These are phyloP conservation scores for Peromyscus nudipes DNA, from an alignment of 2,797 vertebrate genomes.

Conservation along the genomic window DNA sequence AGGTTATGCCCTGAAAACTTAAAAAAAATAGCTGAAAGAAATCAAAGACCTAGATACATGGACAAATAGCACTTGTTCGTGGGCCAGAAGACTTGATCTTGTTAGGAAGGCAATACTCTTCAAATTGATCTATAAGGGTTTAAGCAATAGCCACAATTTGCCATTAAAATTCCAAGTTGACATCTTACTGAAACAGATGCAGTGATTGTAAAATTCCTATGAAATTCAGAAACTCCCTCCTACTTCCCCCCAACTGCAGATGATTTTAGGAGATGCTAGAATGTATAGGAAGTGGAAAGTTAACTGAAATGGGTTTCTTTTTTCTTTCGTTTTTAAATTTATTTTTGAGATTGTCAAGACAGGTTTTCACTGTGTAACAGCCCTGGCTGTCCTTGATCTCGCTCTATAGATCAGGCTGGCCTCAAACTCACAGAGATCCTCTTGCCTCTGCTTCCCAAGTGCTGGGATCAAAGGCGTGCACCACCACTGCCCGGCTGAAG, in stretches of 20 bases:
- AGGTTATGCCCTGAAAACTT: not conserved
- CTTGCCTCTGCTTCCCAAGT: not conserved
- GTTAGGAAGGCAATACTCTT: not conserved
- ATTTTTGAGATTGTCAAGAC: not conserved
- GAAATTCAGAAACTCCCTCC: not conserved
- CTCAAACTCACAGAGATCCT: not conserved
- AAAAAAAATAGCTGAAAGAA: slow-evolving; percentile 40
- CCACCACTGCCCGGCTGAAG: not conserved
- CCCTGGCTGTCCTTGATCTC: not conserved
- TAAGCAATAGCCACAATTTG: not conserved
- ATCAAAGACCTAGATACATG: not conserved
- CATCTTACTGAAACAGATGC: slow-evolving; percentile 7
- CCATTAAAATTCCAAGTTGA: slow-evolving; percentile 36
- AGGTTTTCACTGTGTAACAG: not conserved
- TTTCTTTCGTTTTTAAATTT: not conserved
- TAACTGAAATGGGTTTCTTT: not conserved
- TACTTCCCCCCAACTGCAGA: not conserved
- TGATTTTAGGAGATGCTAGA: not conserved
- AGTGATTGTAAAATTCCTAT: slow-evolving; percentile 11
- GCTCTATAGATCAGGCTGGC: not conserved
- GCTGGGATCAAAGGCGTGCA: not conserved
- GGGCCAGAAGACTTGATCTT: not conserved
- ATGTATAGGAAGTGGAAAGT: not conserved
- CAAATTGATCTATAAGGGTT: not conserved
- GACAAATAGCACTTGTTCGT: not conserved